Evolutionary conservation across 2,888 invertebrate species (phyloP).

Genomic region (Troides aeacus): DNA sequence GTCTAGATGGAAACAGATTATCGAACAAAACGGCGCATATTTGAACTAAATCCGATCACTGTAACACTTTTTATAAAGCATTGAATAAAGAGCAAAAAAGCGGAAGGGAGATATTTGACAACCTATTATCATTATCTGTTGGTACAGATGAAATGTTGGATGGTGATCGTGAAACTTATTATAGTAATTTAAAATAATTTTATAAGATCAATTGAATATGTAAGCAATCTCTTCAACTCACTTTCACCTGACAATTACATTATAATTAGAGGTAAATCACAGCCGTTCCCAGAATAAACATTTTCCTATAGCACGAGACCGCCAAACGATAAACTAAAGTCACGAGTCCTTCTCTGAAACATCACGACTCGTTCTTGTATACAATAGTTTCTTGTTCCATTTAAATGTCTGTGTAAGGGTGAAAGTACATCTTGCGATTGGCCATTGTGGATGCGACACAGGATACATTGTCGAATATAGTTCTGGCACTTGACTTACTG

Average conservation of each 20-base stretch:
- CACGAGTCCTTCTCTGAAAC: slow-evolving; percentile 72
- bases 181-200: no score
- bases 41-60: no score
- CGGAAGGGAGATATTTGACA: no score
- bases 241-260: slow-evolving; percentile 70
- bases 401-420: slow-evolving; percentile 63
- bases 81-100: no score
- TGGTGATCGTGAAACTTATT: no score
- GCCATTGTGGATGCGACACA: slow-evolving; percentile 52
- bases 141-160: no score
- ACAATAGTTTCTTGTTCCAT: slow-evolving; percentile 70
- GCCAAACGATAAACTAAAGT: slow-evolving; percentile 64
- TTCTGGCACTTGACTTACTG: slow-evolving; percentile 67
- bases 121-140: no score
- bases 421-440: slow-evolving; percentile 73
- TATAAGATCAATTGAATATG: no score
- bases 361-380: slow-evolving; percentile 68
- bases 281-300: slow-evolving; percentile 59
- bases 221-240: slow-evolving; percentile 38
- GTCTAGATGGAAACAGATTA: no score
- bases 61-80: no score
- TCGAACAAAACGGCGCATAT: no score
- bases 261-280: slow-evolving; percentile 63
- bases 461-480: slow-evolving; percentile 48
- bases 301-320: slow-evolving; percentile 69